Percentiles rank a stretch among this genome's conserved stretches.
phyloP scores from a whole-genome alignment of 2,888 invertebrate genomes.

The Lacanobia oleracea region DNA sequence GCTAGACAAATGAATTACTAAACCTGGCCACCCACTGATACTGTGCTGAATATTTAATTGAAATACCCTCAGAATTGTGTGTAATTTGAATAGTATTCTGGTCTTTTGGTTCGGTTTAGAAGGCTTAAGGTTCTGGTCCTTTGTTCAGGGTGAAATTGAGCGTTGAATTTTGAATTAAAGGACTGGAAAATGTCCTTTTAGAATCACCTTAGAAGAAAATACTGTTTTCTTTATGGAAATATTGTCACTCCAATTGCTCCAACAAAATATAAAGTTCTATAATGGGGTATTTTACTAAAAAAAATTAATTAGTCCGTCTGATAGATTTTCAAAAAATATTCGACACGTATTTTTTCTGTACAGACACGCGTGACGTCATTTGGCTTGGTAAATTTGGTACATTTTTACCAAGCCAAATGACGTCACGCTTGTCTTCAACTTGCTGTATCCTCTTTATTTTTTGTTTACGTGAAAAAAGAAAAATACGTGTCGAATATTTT shows the following conservation, averaged over 20 bases:
- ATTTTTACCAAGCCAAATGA: no score
- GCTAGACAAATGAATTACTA: conserved; percentile 55
- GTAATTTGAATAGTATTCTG: conserved; percentile 54
- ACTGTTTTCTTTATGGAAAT: background rate
- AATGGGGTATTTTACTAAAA: no score
- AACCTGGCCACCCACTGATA: conserved; percentile 49
- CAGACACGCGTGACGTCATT: no score
- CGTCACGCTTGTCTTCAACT: no score
- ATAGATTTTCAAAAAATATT: no score
- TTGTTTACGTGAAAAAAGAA: no score
- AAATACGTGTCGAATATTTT: no score
- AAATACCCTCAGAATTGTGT: conserved; percentile 35
- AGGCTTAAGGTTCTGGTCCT: conserved; percentile 10
- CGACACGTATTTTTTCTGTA: no score
- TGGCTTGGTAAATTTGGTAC: no score
- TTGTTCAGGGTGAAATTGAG: conserved; percentile 11
- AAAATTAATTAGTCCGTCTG: no score
- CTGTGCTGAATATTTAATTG: conserved; percentile 58
- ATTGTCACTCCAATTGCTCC: background rate
- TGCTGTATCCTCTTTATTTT: no score
- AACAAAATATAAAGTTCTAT: no score
- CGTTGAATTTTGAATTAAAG: conserved; percentile 11
- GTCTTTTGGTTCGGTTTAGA: conserved; percentile 11
- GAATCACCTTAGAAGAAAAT: background rate
- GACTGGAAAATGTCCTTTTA: background rate